Evolutionary conservation across 2,113 vertebrate genomes (phyloP).

Genomic region (Hymenochirus boettgeri): DNA sequence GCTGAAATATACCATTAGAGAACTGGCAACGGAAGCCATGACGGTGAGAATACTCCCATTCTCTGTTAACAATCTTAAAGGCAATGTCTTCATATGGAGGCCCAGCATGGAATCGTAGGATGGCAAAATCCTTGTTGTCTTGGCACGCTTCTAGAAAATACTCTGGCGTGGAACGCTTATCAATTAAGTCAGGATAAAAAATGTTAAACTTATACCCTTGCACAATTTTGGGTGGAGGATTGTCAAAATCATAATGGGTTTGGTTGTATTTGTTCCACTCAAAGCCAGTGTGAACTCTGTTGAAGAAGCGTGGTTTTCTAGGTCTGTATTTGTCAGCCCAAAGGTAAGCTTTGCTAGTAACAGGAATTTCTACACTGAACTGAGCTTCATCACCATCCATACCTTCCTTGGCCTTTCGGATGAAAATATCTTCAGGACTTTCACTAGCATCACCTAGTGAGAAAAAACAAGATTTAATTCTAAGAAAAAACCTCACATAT

Average conservation of each 20-base stretch:
- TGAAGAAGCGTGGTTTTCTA: constrained; percentile 95
- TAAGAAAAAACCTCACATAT: no score
- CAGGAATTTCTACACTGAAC: constrained; percentile 93
- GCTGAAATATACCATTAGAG: constrained; percentile 94
- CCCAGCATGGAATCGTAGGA: constrained; percentile 88
- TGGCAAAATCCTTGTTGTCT: constrained; percentile 93
- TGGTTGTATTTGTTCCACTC: constrained; percentile 99
- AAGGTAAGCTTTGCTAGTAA: constrained; percentile 89
- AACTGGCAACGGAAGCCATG: constrained; percentile 98
- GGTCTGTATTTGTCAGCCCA: constrained; percentile 98
- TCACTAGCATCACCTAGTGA: constrained; percentile 78
- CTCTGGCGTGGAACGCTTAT: constrained; percentile 91
- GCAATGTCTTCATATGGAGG: constrained; percentile 96
- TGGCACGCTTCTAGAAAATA: constrained; percentile 93
- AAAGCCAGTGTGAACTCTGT: constrained; percentile 94
- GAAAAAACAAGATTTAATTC: fast-evolving
- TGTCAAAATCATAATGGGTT: constrained; percentile 96
- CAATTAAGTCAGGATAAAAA: constrained; percentile 94
- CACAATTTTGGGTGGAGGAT: constrained; percentile 93
- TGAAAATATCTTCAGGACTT: constrained; percentile 89
- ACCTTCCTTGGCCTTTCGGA: constrained; percentile 86
- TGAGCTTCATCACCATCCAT: constrained; percentile 93
- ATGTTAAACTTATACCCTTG: constrained; percentile 99
- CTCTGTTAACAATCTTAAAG: constrained; percentile 93
- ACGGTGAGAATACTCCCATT: constrained; percentile 96